Percentiles rank a stretch among this genome's conserved stretches.
Conservation (phyloP, 2,113 vertebrate genomes). For the Ptilonorhynchus violaceus region DNA sequence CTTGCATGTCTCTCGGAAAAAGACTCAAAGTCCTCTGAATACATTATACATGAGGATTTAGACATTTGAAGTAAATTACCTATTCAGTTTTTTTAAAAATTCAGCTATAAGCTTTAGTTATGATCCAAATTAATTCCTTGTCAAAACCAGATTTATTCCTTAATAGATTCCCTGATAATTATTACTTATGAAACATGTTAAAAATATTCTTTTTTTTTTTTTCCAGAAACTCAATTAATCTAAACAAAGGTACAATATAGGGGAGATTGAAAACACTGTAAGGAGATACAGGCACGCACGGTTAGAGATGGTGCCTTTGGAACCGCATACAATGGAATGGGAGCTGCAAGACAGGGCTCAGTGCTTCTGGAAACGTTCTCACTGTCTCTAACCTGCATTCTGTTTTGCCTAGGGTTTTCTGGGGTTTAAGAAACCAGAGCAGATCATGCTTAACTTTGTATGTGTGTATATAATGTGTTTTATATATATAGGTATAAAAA, state of each 20-base stretch:
- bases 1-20: not conserved
- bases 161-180: not conserved
- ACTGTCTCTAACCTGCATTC: not conserved
- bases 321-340: not conserved
- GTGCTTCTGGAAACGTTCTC: not conserved
- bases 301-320: not conserved
- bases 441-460: not conserved
- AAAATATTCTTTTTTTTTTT: not conserved
- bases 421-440: not conserved
- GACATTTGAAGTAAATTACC: not conserved
- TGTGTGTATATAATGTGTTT: not conserved
- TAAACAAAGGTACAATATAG: not conserved
- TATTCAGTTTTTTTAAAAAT: not conserved
- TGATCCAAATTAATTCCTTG: not conserved
- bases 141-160: not conserved
- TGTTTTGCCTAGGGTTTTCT: not conserved
- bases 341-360: not conserved
- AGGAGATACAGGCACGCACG: fast-evolving
- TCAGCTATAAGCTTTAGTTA: not conserved
- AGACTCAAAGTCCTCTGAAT: not conserved
- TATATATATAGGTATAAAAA: not conserved
- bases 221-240: not conserved
- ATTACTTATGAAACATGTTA: not conserved
- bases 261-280: not conserved
- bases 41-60: not conserved